A percentile compares a stretch with the other conserved stretches of the same genome.
Evolutionary conservation across 2,888 invertebrate species (phyloP).

Genomic region (Fabriciana adippe): DNA sequence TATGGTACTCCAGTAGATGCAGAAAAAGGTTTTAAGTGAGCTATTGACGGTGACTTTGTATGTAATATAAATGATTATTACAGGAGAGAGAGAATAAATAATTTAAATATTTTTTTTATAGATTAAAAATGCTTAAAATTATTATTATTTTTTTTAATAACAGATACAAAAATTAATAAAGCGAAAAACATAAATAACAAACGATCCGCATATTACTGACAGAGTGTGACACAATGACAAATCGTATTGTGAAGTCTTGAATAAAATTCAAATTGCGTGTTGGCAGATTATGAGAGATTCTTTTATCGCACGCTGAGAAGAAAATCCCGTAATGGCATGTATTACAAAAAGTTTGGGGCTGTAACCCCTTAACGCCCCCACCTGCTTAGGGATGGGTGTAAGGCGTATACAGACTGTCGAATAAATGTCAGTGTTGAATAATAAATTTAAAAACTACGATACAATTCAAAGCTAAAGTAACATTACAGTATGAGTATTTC

Average conservation of each 20-base stretch:
- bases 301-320: constrained; percentile 46
- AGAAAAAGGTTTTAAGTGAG: neutral
- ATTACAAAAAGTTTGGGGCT: constrained; percentile 47
- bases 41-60: constrained; percentile 8
- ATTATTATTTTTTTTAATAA: neutral
- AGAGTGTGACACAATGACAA: constrained; percentile 44
- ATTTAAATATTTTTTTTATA: no score
- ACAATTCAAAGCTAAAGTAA: no score
- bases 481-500: no score
- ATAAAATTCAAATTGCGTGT: constrained; percentile 47
- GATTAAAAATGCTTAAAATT: neutral
- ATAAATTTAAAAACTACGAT: neutral
- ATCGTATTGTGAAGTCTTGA: constrained; percentile 44
- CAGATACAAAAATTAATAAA: constrained; percentile 2
- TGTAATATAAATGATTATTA: neutral
- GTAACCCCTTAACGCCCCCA: constrained; percentile 50
- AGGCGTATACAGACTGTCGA: constrained; percentile 22
- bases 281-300: constrained; percentile 43
- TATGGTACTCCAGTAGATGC: constrained; percentile 6
- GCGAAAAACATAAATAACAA: constrained; percentile 7
- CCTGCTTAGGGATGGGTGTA: constrained; percentile 36
- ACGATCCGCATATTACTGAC: constrained; percentile 27
- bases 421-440: neutral
- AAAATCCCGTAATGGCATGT: constrained; percentile 46
- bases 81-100: neutral